phyloP scores from a whole-genome alignment of 2,888 invertebrate species.

The Tinea trinotella region DNA sequence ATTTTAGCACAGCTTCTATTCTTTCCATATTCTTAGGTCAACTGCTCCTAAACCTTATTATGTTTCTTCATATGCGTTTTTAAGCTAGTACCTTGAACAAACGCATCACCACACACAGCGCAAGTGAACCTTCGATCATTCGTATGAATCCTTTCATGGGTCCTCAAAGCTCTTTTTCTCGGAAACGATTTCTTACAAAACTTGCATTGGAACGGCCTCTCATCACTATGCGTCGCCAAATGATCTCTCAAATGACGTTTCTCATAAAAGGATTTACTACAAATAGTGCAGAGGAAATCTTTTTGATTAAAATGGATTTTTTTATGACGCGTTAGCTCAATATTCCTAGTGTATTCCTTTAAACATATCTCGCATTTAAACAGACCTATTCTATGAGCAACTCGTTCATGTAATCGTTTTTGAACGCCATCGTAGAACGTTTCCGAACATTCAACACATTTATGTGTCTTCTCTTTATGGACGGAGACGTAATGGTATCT shows the following conservation, averaged over 20 bases:
- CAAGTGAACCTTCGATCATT: slow-evolving; percentile 44
- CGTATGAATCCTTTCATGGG: slow-evolving; percentile 43
- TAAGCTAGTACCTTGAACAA: slow-evolving; percentile 40
- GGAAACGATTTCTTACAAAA: slow-evolving; percentile 34
- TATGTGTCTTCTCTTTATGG: slow-evolving; percentile 8
- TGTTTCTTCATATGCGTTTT: slow-evolving; percentile 33
- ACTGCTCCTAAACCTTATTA: no score
- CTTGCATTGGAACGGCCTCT: slow-evolving; percentile 33
- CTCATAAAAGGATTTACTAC: slow-evolving; percentile 22
- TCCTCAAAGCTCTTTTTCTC: slow-evolving; percentile 22
- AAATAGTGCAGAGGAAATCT: slow-evolving; percentile 31
- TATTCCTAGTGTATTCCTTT: neutral
- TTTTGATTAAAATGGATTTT: slow-evolving; percentile 26
- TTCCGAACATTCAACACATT: slow-evolving; percentile 3
- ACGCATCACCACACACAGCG: slow-evolving; percentile 38
- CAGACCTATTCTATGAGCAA: neutral
- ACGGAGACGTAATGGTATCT: slow-evolving; percentile 1
- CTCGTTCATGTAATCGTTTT: neutral
- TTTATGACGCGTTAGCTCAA: neutral
- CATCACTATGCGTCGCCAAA: slow-evolving; percentile 37
- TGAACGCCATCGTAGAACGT: neutral
- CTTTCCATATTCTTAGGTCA: no score
- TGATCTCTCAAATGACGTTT: slow-evolving; percentile 33
- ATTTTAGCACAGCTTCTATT: no score
- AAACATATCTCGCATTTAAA: slow-evolving; percentile 15